Evolutionary conservation across 92 coral and sea anemone species (phyloP).

Genomic region (Pocillopora meandrina): DNA sequence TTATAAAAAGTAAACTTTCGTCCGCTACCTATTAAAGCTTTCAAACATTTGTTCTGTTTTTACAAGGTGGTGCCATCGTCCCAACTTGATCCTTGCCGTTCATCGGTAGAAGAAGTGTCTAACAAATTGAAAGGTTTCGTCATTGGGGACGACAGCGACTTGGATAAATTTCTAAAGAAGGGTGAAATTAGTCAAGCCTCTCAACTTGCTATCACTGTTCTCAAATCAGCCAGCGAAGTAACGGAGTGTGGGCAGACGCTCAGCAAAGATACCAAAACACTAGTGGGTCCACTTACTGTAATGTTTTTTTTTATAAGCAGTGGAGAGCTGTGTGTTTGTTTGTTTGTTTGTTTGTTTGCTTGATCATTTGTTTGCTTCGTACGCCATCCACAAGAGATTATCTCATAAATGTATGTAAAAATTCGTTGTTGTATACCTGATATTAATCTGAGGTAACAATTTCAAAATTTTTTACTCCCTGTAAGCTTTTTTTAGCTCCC

Average conservation of each 20-base stretch:
- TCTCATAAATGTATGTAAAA: no score
- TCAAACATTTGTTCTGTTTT: not conserved
- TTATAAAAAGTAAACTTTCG: no score
- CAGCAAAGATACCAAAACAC: not conserved
- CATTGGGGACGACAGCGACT: not conserved
- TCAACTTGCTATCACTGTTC: constrained; percentile 16
- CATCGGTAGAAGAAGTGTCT: not conserved
- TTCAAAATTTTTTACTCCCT: no score
- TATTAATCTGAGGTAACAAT: not conserved
- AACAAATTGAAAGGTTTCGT: constrained; percentile 3
- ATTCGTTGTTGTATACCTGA: not conserved
- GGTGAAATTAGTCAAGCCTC: constrained; percentile 35
- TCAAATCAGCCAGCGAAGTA: constrained; percentile 3
- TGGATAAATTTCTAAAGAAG: constrained; percentile 26
- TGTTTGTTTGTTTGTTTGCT: no score
- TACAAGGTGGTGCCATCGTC: constrained; percentile 12
- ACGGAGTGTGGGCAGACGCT: not conserved
- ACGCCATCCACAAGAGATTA: no score
- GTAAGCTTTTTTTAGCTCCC: no score
- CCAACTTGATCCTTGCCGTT: constrained; percentile 17
- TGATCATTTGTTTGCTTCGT: no score
- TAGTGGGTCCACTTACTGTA: not conserved
- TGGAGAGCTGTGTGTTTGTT: no score
- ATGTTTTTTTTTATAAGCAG: no score
- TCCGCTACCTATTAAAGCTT: not conserved